Base-by-base conservation (phyloP, 2,113 vertebrate genomes). In the Brachypteracias leptosomus region DNA sequence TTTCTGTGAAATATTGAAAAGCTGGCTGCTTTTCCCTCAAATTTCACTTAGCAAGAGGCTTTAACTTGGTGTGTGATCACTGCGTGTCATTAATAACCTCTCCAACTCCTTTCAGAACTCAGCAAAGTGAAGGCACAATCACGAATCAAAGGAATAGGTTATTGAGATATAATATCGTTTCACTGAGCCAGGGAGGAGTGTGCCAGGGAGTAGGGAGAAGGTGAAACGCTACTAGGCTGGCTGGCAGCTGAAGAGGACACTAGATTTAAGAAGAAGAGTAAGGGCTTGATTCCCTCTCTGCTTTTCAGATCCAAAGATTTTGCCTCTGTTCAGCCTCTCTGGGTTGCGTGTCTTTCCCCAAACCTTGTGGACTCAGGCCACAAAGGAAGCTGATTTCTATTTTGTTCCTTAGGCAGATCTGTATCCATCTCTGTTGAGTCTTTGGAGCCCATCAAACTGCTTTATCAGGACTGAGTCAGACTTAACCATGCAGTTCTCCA, bases 31-130 rank as follows among this genome's bases (percentile, higher is more conserved):
- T 95, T 89, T 88, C 88, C 95, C 76, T 87, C 86, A 72, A 81
- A 95, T 96, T 94, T 95, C 95, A 96, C 95, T 96, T 94, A 95
- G 95, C 28, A 2, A 94, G 93, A 89, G 86, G 89, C 94, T 94
- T 91, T 94, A 95, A 94, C 95, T 67, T 73, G 54, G 55, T 82
- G 90, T 92, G 96, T 96, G 93, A 96, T 96, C 96, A 89, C 93
- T 52, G 96, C 42, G 3, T 94, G 96, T 87, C 96, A 95, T 93
- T 96, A 96, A 95, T 93, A 97, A 95, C 93, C 93, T 87, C 96
- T 92, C 86, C 68, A 59, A 38, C 57, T 89, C 92, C 95, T 95
- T 95, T 95, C 73, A 90, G 96, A 94, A 78, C 92, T 78, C 93
- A 35, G 90, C 80, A 90, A 88, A 95, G 93, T 44, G 88, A 92